Percentiles rank a stretch among this genome's conserved stretches.
Evolutionary conservation across 2,888 invertebrate species (phyloP).

Genomic region (Himalopsyche anomala): DNA sequence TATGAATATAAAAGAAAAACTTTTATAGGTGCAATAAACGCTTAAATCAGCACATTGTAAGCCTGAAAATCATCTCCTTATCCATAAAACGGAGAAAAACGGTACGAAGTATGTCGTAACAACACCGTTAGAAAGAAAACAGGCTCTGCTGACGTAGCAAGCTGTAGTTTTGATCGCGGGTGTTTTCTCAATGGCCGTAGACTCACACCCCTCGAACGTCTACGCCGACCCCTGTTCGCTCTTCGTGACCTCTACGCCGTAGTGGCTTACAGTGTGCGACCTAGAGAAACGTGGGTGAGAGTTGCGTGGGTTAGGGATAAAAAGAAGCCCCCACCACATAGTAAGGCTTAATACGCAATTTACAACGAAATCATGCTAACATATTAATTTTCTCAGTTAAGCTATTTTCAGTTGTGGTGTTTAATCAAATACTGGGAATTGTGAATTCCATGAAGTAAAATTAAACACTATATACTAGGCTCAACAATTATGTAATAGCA

Average conservation of each 20-base stretch:
- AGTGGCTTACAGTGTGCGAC: conserved; percentile 51
- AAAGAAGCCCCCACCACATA: conserved; percentile 38
- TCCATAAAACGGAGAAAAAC: neutral
- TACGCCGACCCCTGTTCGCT: conserved; percentile 38
- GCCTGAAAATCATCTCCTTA: neutral
- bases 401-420: no score
- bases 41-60: no score
- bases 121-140: neutral
- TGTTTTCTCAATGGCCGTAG: conserved; percentile 60
- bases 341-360: neutral
- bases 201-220: neutral
- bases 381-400: no score
- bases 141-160: conserved; percentile 44
- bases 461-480: no score
- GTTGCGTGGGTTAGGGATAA: conserved; percentile 63
- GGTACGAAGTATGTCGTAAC: neutral
- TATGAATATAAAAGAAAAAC: no score
- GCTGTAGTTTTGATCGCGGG: conserved; percentile 28
- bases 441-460: no score
- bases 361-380: neutral
- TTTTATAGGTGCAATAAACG: no score
- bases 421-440: no score
- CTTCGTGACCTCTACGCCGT: conserved; percentile 48
- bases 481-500: no score
- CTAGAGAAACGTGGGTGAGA: conserved; percentile 55